A percentile compares a stretch with the other conserved stretches of the same genome.
Conservation (phyloP, 2,888 invertebrate species). For the Poecilobothrus nobilitatus region DNA sequence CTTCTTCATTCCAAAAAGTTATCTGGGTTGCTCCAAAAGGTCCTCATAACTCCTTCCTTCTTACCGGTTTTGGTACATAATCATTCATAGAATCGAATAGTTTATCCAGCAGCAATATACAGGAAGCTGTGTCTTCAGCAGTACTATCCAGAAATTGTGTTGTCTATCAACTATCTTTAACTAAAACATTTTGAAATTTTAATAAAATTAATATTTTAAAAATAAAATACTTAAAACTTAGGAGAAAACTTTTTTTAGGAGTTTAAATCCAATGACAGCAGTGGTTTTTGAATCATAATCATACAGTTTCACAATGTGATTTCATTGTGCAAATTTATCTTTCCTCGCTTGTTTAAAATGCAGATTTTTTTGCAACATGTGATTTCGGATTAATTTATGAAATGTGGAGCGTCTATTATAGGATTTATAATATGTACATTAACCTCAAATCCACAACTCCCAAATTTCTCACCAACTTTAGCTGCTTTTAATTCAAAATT, state of each 20-base stretch:
- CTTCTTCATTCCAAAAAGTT: not conserved
- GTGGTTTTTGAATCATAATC: no score
- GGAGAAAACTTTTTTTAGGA: no score
- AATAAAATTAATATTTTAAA: no score
- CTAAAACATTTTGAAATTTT: no score
- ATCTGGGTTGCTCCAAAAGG: not conserved
- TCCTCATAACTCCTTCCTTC: not conserved
- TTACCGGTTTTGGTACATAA: not conserved
- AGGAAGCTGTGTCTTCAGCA: no score
- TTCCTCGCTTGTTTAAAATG: not conserved
- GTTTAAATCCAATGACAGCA: no score
- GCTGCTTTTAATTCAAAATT: not conserved
- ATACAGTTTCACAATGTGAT: no score
- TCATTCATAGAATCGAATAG: conserved; percentile 5
- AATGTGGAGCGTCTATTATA: not conserved
- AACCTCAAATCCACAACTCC: conserved; percentile 2
- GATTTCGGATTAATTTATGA: not conserved
- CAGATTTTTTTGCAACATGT: not conserved
- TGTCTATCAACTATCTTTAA: no score
- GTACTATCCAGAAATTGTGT: no score
- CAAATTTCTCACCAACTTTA: not conserved
- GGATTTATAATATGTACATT: not conserved
- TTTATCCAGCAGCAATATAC: not conserved
- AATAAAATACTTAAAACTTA: no score
- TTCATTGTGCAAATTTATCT: not conserved